Percentiles rank a stretch among this genome's conserved stretches.
Evolutionary conservation across 2,797 vertebrate genomes (phyloP).

Genomic region (Gorsachius magnificus): DNA sequence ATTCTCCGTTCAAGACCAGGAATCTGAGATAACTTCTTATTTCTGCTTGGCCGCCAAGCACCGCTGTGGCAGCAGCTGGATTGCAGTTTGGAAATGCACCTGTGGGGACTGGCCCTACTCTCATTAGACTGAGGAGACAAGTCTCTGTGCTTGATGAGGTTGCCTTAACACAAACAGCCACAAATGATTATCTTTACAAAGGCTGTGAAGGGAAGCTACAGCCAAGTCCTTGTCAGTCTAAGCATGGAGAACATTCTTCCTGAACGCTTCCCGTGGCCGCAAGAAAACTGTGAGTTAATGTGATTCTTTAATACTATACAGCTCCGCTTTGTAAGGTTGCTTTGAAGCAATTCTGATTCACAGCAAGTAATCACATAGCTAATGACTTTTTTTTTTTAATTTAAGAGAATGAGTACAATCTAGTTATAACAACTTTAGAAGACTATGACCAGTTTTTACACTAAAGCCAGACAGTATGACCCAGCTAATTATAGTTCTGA

Average conservation of each 20-base stretch:
- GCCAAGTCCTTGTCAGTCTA: neutral
- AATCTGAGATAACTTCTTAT: neutral
- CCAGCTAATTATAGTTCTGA: neutral
- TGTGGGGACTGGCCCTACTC: neutral
- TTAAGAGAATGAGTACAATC: neutral
- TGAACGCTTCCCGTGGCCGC: neutral
- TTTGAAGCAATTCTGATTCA: slow-evolving; percentile 19
- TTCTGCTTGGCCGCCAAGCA: neutral
- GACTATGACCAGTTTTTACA: neutral
- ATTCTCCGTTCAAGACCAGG: neutral
- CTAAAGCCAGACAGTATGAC: neutral
- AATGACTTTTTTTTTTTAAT: neutral
- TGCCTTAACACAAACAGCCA: neutral
- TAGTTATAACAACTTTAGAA: neutral
- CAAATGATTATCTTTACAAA: neutral
- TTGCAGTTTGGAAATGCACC: neutral
- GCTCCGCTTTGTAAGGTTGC: neutral
- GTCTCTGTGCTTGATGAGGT: neutral
- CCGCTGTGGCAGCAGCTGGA: neutral
- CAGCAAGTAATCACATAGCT: neutral
- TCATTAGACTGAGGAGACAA: neutral
- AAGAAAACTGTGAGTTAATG: neutral
- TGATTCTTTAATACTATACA: neutral
- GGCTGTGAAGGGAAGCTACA: neutral
- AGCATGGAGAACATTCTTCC: neutral